phyloP scores from a whole-genome alignment of 2,888 invertebrate genomes.

The Scaptomyza parva region DNA sequence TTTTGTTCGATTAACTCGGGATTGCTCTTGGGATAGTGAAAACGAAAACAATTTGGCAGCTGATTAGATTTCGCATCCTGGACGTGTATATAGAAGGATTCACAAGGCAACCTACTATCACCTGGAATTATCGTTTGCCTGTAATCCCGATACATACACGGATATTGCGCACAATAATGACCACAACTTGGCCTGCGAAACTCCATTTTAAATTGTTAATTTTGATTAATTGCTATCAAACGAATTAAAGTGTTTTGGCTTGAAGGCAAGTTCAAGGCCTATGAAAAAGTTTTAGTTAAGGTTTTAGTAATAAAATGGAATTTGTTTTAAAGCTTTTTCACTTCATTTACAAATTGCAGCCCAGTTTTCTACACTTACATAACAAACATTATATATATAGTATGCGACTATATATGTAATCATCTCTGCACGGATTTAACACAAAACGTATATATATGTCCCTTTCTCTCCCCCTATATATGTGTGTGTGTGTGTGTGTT shows the following conservation, averaged over 20 bases:
- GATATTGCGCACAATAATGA: background rate
- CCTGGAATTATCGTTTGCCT: too few species aligned
- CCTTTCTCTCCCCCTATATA: background rate
- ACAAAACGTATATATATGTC: constrained; percentile 46
- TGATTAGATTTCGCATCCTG: constrained; percentile 16
- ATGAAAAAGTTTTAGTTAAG: background rate
- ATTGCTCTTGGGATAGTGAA: constrained; percentile 6
- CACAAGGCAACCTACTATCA: too few species aligned
- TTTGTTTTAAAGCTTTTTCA: too few species aligned
- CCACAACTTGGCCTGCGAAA: background rate
- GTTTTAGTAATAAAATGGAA: too few species aligned
- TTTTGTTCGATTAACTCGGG: background rate
- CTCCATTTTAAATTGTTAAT: constrained; percentile 28
- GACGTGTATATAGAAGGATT: constrained; percentile 31
- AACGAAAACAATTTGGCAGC: constrained; percentile 21
- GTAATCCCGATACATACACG: background rate
- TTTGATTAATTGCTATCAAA: too few species aligned
- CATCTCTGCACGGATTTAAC: constrained; percentile 58
- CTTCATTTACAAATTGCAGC: background rate
- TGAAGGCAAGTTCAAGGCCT: background rate
- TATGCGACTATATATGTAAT: background rate
- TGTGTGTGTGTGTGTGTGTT: too few species aligned
- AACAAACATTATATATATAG: background rate
- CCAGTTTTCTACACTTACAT: too few species aligned
- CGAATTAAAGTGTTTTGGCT: background rate